Percentiles rank a stretch among this genome's conserved stretches.
These are phyloP conservation scores for Cathartes aura DNA, from an alignment of 2,113 vertebrate species.

Conservation along the genomic window DNA sequence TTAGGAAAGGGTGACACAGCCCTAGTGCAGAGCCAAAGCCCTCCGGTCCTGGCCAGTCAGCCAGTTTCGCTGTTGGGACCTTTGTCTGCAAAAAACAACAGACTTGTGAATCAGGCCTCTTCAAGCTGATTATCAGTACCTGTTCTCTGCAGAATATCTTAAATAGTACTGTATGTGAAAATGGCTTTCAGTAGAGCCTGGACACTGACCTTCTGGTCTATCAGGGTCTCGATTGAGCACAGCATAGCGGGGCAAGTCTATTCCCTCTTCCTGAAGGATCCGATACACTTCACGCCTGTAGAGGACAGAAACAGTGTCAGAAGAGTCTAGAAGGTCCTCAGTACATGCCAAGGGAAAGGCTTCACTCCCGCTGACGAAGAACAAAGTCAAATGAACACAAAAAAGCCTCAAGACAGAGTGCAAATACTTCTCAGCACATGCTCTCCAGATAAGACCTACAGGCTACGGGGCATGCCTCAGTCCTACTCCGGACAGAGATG, in stretches of 20 bases:
- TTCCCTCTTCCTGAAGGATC: constrained; percentile 96
- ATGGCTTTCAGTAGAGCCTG: not conserved
- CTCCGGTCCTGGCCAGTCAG: not conserved
- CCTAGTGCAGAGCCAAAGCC: not conserved
- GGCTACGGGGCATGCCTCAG: not conserved
- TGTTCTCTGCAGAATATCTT: not conserved
- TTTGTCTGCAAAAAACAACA: not conserved
- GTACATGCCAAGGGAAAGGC: not conserved
- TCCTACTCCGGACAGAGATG: not conserved
- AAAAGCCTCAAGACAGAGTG: not conserved
- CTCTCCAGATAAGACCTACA: not conserved
- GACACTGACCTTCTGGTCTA: constrained; percentile 88
- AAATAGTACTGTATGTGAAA: not conserved
- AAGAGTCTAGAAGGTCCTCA: not conserved
- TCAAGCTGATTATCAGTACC: not conserved
- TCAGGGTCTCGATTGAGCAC: constrained; percentile 97
- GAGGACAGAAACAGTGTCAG: not conserved
- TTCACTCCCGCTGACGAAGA: not conserved
- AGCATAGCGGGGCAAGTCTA: constrained; percentile 95
- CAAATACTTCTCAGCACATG: not conserved
- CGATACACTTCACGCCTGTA: constrained; percentile 96
- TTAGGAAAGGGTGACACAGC: not conserved
- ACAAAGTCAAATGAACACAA: not conserved
- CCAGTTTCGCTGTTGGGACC: not conserved
- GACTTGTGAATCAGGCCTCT: not conserved